A percentile compares a stretch with the other conserved stretches of the same genome.
These are phyloP conservation scores for Oryzias woworae DNA, from an alignment of 2,113 vertebrate genomes.

Conservation along the genomic window DNA sequence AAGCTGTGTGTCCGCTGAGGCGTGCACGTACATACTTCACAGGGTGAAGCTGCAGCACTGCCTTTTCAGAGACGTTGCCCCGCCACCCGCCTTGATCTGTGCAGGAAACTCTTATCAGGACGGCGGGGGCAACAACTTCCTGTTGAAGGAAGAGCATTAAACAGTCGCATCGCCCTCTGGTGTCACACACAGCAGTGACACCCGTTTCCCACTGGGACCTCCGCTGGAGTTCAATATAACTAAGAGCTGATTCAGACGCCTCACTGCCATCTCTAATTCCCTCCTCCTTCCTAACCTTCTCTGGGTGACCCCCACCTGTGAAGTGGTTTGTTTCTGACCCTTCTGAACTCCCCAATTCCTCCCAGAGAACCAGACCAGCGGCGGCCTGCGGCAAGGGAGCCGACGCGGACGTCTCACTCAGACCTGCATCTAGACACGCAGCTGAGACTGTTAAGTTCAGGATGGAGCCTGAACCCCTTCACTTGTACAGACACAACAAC, in stretches of 20 bases:
- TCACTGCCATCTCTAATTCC: constrained; percentile 6
- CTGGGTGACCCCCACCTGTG: neutral
- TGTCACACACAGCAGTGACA: neutral
- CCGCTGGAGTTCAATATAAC: neutral
- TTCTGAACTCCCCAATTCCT: constrained; percentile 7
- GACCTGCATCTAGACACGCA: neutral
- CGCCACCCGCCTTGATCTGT: constrained; percentile 3
- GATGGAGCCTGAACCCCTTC: neutral
- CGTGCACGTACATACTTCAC: too few species aligned
- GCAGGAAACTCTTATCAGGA: constrained; percentile 16
- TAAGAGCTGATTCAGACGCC: neutral
- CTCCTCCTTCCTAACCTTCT: constrained; percentile 13
- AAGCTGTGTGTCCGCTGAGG: too few species aligned
- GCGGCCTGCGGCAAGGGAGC: too few species aligned
- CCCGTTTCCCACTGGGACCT: constrained; percentile 4
- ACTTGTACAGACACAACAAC: neutral
- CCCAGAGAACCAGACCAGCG: neutral
- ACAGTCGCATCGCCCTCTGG: neutral
- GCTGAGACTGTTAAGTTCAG: neutral
- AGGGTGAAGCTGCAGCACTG: too few species aligned
- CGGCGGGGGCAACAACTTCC: constrained; percentile 6
- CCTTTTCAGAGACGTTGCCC: too few species aligned
- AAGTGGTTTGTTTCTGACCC: neutral
- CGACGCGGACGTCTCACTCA: constrained; percentile 16
- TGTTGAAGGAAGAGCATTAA: neutral